phyloP scores from a whole-genome alignment of 2,888 invertebrate genomes.

The Campoplex capitator region DNA sequence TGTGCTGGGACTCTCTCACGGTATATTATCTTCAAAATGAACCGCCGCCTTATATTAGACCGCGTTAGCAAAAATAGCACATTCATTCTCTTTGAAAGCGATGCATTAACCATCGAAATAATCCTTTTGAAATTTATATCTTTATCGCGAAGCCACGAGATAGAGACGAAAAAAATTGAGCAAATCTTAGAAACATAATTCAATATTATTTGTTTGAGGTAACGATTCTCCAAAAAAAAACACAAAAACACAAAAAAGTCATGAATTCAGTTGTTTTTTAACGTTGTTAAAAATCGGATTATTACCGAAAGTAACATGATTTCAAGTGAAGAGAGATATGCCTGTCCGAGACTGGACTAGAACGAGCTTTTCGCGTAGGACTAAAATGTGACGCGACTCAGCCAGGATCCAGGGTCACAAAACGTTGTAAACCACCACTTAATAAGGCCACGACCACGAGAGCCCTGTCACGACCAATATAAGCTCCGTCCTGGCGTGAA shows the following conservation, averaged over 20 bases:
- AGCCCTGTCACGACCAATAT: conserved; percentile 70
- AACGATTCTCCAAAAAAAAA: too few relatives aligned
- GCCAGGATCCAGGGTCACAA: conserved; percentile 35
- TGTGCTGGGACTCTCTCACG: not conserved
- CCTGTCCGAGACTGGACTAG: not conserved
- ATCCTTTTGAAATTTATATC: not conserved
- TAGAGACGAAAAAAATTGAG: not conserved
- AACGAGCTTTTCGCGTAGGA: not conserved
- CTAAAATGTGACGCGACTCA: not conserved
- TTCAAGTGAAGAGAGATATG: not conserved
- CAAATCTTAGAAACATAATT: not conserved
- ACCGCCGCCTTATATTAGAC: not conserved
- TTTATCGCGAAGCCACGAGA: not conserved
- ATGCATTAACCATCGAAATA: not conserved
- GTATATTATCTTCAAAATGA: not conserved
- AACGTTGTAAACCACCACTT: conserved; percentile 79
- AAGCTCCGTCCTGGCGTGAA: conserved; percentile 19
- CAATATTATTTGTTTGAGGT: not conserved
- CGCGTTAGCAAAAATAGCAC: not conserved
- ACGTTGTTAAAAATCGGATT: not conserved
- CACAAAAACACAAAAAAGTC: too few relatives aligned
- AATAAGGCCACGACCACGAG: conserved; percentile 80
- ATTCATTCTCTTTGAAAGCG: not conserved
- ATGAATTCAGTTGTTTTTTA: not conserved
- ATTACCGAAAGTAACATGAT: not conserved